Evolutionary conservation across 2,797 vertebrate species (phyloP).

Genomic region (Coranthus polyacanthus): DNA sequence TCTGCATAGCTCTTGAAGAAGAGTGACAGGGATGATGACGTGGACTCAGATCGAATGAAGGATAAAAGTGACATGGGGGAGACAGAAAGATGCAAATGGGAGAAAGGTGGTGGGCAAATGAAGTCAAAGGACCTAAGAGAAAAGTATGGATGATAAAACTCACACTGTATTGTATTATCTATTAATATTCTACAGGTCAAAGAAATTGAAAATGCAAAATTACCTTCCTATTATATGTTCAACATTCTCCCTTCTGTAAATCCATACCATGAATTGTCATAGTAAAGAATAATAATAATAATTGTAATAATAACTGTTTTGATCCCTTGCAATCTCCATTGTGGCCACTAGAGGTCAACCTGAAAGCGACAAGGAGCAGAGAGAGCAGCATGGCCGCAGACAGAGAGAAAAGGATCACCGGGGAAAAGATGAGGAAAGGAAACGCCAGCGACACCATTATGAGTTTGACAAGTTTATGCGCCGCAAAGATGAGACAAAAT

Average conservation of each 20-base stretch:
- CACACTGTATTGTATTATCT: background rate
- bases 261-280: background rate
- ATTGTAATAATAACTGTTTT: background rate
- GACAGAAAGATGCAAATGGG: conserved; percentile 89
- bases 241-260: background rate
- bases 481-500: conserved; percentile 94
- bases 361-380: conserved; percentile 93
- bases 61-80: conserved; percentile 90
- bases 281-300: background rate
- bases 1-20: conserved; percentile 95
- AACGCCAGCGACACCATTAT: conserved; percentile 90
- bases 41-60: conserved; percentile 88
- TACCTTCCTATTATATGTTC: background rate
- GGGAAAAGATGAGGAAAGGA: conserved; percentile 89
- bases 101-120: conserved; percentile 83
- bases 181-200: background rate
- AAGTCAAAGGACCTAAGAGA: conserved; percentile 90
- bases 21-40: conserved; percentile 93
- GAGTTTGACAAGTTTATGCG: conserved; percentile 93
- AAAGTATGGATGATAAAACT: conserved; percentile 84
- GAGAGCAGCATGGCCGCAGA: conserved; percentile 89
- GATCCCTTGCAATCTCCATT: conserved; percentile 18
- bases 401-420: conserved; percentile 92
- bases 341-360: conserved; percentile 80
- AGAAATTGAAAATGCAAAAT: too few relatives aligned